Evolutionary conservation across 53 echinoderm and acorn worm species (phyloP).

Genomic region (Apostichopus leukothele): DNA sequence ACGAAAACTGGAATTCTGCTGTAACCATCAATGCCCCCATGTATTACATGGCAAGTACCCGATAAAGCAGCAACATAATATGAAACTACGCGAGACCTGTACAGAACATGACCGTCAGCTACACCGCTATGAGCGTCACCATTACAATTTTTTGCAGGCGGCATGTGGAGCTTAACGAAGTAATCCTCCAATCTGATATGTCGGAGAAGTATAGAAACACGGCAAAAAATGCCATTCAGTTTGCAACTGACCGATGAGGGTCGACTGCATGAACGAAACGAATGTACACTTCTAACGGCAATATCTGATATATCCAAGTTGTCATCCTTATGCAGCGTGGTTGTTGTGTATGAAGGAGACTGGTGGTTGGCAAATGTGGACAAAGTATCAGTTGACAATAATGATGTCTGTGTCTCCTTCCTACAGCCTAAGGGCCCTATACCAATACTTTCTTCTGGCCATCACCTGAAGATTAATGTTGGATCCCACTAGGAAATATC

Average conservation of each 20-base stretch:
- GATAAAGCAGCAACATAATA: no score
- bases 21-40: no score
- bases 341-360: slow-evolving; percentile 24
- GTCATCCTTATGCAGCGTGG: slow-evolving; percentile 6
- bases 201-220: no score
- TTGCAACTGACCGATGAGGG: slow-evolving; percentile 8
- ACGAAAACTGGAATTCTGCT: no score
- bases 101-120: no score
- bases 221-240: background rate
- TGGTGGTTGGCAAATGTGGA: background rate
- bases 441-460: slow-evolving; percentile 28
- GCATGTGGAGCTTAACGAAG: no score
- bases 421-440: slow-evolving; percentile 4
- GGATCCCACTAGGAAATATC: slow-evolving; percentile 20
- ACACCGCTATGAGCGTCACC: no score
- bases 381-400: slow-evolving; percentile 18
- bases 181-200: no score
- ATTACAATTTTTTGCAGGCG: no score
- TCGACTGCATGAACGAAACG: background rate
- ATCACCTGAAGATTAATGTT: slow-evolving; percentile 8
- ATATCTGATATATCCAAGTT: background rate
- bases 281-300: background rate
- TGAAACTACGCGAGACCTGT: no score
- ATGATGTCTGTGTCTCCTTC: slow-evolving; percentile 11
- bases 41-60: no score